A percentile compares a stretch with the other conserved stretches of the same genome.
These are phyloP conservation scores for Oryzias celebensis DNA, from an alignment of 2,113 vertebrate species.

Conservation along the genomic window DNA sequence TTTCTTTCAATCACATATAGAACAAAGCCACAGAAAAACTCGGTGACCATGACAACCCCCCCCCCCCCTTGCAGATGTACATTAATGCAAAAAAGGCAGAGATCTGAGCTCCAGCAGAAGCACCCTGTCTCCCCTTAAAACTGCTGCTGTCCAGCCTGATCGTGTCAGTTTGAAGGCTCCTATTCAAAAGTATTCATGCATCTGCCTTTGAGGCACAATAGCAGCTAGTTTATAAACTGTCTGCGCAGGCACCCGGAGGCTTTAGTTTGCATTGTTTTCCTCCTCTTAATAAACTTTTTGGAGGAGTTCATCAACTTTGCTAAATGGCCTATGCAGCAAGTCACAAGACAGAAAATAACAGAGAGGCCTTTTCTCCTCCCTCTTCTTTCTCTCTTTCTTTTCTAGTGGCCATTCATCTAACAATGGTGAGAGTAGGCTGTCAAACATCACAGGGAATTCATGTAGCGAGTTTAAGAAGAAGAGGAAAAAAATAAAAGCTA, in stretches of 20 bases:
- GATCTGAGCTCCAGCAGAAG: slow-evolving; percentile 75
- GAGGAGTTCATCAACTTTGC: slow-evolving; percentile 99
- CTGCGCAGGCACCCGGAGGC: slow-evolving; percentile 87
- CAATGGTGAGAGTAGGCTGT: slow-evolving; percentile 81
- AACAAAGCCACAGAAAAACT: slow-evolving; percentile 19
- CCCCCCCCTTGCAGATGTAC: slow-evolving; percentile 87
- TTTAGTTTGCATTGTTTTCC: slow-evolving; percentile 91
- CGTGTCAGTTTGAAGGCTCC: slow-evolving; percentile 96
- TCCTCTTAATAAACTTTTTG: slow-evolving; percentile 99
- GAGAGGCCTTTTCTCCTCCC: slow-evolving; percentile 81
- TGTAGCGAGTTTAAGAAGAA: slow-evolving; percentile 65
- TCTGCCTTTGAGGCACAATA: slow-evolving; percentile 92
- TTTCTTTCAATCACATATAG: slow-evolving; percentile 21
- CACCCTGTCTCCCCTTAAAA: slow-evolving; percentile 84
- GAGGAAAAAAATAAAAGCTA: slow-evolving; percentile 55
- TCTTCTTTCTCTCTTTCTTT: slow-evolving; percentile 72
- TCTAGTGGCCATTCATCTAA: slow-evolving; percentile 72
- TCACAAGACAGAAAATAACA: slow-evolving; percentile 91
- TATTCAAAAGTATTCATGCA: slow-evolving; percentile 98
- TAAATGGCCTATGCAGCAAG: slow-evolving; percentile 94
- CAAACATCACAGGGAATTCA: slow-evolving; percentile 79
- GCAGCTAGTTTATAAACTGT: slow-evolving; percentile 94
- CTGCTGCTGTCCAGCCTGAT: slow-evolving; percentile 95
- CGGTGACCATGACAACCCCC: slow-evolving; percentile 62
- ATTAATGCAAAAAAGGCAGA: slow-evolving; percentile 85